These are phyloP conservation scores for Solenopsis fugax DNA, from an alignment of 1,140 invertebrate genomes.

Conservation along the genomic window DNA sequence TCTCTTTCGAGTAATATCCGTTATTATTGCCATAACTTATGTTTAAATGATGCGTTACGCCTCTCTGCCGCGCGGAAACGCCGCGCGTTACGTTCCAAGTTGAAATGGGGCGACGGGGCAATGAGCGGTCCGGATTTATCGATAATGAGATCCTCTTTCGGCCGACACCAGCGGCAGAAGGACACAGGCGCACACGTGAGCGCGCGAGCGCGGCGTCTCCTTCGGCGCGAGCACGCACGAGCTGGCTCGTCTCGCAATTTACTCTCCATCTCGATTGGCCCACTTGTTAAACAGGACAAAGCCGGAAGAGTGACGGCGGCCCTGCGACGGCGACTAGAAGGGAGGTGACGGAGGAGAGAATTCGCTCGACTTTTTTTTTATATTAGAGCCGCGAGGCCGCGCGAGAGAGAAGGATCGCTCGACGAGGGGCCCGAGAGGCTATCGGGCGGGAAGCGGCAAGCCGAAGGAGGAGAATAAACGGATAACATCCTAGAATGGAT, in stretches of 20 bases:
- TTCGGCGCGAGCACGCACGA: slow-evolving; percentile 51
- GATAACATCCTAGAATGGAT: neutral
- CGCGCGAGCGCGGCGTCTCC: slow-evolving; percentile 44
- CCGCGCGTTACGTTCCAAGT: neutral
- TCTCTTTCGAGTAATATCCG: neutral
- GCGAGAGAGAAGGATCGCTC: slow-evolving; percentile 65
- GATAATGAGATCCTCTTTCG: slow-evolving; percentile 12
- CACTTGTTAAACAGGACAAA: slow-evolving; percentile 86
- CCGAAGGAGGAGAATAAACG: neutral
- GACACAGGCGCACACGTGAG: neutral
- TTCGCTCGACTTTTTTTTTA: slow-evolving; percentile 82
- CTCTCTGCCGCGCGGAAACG: neutral
- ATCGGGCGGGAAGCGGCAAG: neutral
- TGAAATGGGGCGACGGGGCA: neutral
- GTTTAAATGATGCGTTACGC: neutral
- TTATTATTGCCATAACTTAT: neutral
- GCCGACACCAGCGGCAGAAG: neutral
- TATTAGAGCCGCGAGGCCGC: slow-evolving; percentile 72
- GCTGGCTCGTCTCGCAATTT: slow-evolving; percentile 69
- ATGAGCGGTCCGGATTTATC: slow-evolving; percentile 1
- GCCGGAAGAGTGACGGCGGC: slow-evolving; percentile 76
- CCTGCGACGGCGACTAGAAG: slow-evolving; percentile 47
- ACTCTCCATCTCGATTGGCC: slow-evolving; percentile 86
- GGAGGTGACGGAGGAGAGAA: slow-evolving; percentile 61
- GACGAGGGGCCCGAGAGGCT: slow-evolving; percentile 28